Evolutionary conservation across 1,140 invertebrate species (phyloP).

Genomic region (Forficula auricularia): DNA sequence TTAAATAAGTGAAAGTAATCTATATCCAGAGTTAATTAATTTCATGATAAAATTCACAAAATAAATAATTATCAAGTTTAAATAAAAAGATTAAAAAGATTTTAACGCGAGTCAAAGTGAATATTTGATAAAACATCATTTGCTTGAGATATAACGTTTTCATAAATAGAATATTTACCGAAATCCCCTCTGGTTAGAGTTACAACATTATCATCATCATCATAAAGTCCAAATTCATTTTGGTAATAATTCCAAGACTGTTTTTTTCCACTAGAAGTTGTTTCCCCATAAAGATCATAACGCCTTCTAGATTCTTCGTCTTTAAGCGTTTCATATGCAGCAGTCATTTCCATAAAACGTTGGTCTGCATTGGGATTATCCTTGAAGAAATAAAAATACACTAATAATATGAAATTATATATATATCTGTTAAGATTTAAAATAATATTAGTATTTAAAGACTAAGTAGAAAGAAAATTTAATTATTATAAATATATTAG

Average conservation of each 20-base stretch:
- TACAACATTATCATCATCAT: constrained; percentile 66
- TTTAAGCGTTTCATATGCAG: constrained; percentile 71
- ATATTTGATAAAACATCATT: too few species aligned
- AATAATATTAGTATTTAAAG: too few species aligned
- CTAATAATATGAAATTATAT: constrained; percentile 10
- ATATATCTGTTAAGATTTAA: constrained; percentile 3
- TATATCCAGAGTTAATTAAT: too few species aligned
- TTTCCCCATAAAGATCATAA: constrained; percentile 60
- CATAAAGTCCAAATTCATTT: constrained; percentile 75
- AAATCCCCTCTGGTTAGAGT: constrained; percentile 56
- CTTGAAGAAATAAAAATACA: constrained; percentile 25
- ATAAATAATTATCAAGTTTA: too few species aligned
- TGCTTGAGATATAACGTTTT: too few species aligned
- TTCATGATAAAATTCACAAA: too few species aligned
- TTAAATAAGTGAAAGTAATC: too few species aligned
- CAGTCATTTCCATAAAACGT: constrained; percentile 57
- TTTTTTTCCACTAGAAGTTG: constrained; percentile 32
- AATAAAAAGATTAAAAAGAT: too few species aligned
- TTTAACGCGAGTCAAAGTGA: too few species aligned
- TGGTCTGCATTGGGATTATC: constrained; percentile 53
- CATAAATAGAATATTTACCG: too few species aligned
- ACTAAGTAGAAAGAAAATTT: constrained; percentile 1
- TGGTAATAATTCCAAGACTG: constrained; percentile 63
- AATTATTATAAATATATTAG: too few species aligned
- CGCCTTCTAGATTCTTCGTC: constrained; percentile 59